Evolutionary conservation across 2,113 vertebrate genomes (phyloP), one percentile per base, ranked within the genome.

Genomic region (Atlantisia rogersi): DNA sequence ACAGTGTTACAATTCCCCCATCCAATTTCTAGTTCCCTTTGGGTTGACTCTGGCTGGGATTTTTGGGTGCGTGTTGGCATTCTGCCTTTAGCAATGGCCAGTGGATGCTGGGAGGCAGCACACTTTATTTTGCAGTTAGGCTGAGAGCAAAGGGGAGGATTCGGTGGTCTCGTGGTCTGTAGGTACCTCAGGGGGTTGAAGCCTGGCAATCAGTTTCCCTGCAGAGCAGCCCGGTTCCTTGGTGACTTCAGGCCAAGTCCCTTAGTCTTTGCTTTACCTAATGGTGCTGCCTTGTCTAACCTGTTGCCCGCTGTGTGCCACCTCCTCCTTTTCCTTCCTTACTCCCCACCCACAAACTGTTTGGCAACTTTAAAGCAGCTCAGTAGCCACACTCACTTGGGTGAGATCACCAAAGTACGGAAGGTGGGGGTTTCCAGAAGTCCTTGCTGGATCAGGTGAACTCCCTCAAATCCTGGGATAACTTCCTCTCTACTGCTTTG

Each of bases 191-290:
- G 42, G 50, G 9, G 4, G 24, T 42, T 78, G 44, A 74, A 55
- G 37, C 5, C 9, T 24, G 39, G 10, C 24, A 11, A 10, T 35
- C 70, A 20, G 64, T 15, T 25, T 90, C 35, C 11, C 14, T 63
- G 13, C 18, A 67, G 63, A 69, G 67, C 55, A 35, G 22, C 22
- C 74, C 75, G 28, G 17, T 76, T 77, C 55, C 31, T 42, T 53
- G 29, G 40, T 80, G 78, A 40, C 78, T 91, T 80, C 75, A 73
- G 59, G 17, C 74, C 74, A 59, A 82, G 63, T 50, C 32, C 11
- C 46, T 92, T 37, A n/a, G 59, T 25, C 81, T 91, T 84, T 80
- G 56, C 81, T 91, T 91, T 82, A 58, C 84, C 73, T 77, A 12
- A 6, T 22, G 25, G 8, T 83, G 44, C 70, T 82, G 67, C 65